These are phyloP conservation scores for Lithodes maja DNA, from an alignment of 2,888 invertebrate genomes.

Conservation along the genomic window DNA sequence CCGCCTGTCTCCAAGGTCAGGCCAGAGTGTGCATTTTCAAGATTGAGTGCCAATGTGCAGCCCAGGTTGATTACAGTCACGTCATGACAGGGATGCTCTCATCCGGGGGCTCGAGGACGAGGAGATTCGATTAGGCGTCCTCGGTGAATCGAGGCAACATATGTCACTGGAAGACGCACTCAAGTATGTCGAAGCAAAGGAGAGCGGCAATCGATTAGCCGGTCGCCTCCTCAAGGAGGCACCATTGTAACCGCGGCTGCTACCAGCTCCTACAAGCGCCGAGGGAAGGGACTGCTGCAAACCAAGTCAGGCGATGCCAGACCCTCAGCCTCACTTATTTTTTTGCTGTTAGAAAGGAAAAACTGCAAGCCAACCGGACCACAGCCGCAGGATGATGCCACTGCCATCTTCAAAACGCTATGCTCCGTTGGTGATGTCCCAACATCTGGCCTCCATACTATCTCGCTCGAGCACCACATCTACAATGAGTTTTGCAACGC, in stretches of 20 bases:
- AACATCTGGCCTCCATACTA: neutral
- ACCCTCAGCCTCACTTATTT: no score
- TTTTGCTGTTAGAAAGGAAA: no score
- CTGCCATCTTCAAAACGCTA: neutral
- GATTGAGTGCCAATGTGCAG: neutral
- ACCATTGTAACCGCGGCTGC: neutral
- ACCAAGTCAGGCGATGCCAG: neutral
- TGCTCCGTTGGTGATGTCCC: neutral
- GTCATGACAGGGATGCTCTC: neutral
- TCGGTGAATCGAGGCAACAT: constrained; percentile 2
- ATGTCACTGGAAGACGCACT: neutral
- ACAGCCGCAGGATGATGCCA: neutral
- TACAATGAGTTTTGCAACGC: neutral
- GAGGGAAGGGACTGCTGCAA: neutral
- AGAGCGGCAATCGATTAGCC: neutral
- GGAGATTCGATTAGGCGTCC: neutral
- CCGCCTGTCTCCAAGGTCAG: constrained; percentile 21
- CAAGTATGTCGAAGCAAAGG: neutral
- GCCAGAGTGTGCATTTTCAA: constrained; percentile 8
- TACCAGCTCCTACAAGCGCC: neutral
- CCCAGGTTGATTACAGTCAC: constrained; percentile 14
- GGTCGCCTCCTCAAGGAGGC: neutral
- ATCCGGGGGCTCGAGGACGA: neutral
- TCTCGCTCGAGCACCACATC: neutral
- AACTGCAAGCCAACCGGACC: neutral